Base-by-base conservation (phyloP, 2,113 vertebrate species). In the Halichoeres trimaculatus region DNA sequence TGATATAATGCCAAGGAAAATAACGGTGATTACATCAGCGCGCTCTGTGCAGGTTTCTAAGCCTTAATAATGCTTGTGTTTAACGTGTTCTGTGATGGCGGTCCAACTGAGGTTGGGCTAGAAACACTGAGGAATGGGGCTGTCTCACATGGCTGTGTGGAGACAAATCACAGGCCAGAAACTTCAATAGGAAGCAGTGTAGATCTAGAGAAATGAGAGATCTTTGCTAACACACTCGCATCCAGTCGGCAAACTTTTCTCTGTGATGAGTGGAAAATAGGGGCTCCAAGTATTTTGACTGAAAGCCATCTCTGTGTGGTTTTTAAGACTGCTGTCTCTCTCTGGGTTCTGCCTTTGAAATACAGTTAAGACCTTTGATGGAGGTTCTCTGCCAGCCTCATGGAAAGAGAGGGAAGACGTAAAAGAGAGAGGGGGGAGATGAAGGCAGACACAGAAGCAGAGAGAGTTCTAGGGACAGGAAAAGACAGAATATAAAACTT, bases 1-100 rank as follows among this genome's bases (percentile, higher is more conserved):
- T 92, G 93, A 95, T 93, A 90, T 85, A 89, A 87, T 80, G 95
- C 95, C 95, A 96, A 95, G 92, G 93, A 95, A 95, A 96, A 95
- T 93, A 96, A 94, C 86, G 88, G 88, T 92, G 93, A 93, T 95
- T 94, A 94, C 93, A 94, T 95, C 94, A 93, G 91, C 92, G 93
- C 91, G 95, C 94, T 95, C 95, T 95, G 93, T 93, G 93, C 92
- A 95, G 93, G 90, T 91, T 87, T 79, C 72, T 93, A 91, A 94
- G 93, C 91, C 92, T 93, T 94, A 91, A 95, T 95, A 96, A 96
- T 89, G 80, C 93, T 93, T 93, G 93, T 92, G 91, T 95, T 96
- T 95, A 95, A 95, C 92, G 92, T 93, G 84, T 64, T 78, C 83
- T 86, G 73, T 88, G 77, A 88, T 83, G 76, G 72, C 78, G 66